Evolutionary conservation across 1,140 invertebrate species (phyloP).

Genomic region (Drosophila fuyamai): DNA sequence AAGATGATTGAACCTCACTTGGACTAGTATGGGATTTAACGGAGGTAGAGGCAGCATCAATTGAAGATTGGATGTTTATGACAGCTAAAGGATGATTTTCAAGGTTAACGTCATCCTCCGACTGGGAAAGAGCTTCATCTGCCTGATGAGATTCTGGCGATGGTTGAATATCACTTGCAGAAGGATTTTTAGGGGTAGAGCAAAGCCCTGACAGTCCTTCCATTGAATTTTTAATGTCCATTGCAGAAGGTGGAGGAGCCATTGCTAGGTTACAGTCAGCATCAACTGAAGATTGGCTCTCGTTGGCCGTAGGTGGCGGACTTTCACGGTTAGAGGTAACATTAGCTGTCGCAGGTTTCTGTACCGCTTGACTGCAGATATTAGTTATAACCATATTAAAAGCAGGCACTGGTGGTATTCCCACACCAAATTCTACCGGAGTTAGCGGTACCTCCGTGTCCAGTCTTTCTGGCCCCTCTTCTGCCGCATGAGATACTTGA

Average conservation of each 20-base stretch:
- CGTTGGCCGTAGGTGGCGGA: too few relatives aligned
- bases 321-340: not conserved
- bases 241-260: not conserved
- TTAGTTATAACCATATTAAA: conserved; percentile 65
- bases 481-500: not conserved
- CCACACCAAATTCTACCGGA: not conserved
- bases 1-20: not conserved
- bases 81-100: too few relatives aligned
- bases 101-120: not conserved
- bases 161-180: not conserved
- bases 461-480: not conserved
- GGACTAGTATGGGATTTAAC: too few relatives aligned
- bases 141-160: not conserved
- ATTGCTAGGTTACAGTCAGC: not conserved
- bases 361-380: conserved; percentile 57
- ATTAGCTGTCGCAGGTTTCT: not conserved
- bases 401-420: not conserved
- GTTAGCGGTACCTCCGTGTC: not conserved
- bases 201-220: not conserved
- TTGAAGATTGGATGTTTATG: not conserved
- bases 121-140: not conserved
- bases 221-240: not conserved
- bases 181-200: not conserved
- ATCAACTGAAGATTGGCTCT: not conserved
- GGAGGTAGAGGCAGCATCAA: not conserved